Conservation (phyloP, 2,797 vertebrate species). For the Myotis myotis region DNA sequence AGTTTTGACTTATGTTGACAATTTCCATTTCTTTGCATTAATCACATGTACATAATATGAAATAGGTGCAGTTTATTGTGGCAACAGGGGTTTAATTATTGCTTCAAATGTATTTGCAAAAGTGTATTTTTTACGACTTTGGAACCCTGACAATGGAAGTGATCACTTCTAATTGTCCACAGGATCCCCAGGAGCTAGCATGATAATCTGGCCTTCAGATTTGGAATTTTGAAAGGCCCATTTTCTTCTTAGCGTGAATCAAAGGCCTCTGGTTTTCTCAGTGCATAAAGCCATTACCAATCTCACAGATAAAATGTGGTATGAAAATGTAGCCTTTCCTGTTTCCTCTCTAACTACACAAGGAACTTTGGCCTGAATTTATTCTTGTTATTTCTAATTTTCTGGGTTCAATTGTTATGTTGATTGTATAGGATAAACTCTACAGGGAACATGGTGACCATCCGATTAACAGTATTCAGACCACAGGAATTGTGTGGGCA, state of each 20-base stretch:
- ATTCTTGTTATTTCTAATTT: conserved; percentile 20
- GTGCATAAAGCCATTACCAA: conserved; percentile 26
- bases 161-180: conserved; percentile 67
- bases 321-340: conserved; percentile 31
- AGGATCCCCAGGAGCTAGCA: conserved; percentile 45
- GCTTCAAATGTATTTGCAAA: conserved; percentile 71
- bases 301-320: background rate
- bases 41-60: conserved; percentile 57
- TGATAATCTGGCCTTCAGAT: conserved; percentile 36
- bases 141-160: conserved; percentile 46
- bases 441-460: background rate
- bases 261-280: conserved; percentile 27
- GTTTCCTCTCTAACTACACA: conserved; percentile 50
- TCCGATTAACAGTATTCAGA: background rate
- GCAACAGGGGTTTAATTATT: conserved; percentile 73
- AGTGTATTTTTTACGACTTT: conserved; percentile 69
- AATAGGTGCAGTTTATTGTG: conserved; percentile 69
- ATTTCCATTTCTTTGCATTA: conserved; percentile 74
- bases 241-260: conserved; percentile 1
- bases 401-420: background rate
- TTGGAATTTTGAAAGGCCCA: conserved; percentile 30
- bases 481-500: background rate
- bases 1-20: conserved; percentile 77
- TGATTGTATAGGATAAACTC: background rate
- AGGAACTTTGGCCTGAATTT: background rate